A percentile compares a stretch with the other conserved stretches of the same genome.
Conservation (phyloP, 2,797 vertebrate genomes). For the Carcharodon carcharias region DNA sequence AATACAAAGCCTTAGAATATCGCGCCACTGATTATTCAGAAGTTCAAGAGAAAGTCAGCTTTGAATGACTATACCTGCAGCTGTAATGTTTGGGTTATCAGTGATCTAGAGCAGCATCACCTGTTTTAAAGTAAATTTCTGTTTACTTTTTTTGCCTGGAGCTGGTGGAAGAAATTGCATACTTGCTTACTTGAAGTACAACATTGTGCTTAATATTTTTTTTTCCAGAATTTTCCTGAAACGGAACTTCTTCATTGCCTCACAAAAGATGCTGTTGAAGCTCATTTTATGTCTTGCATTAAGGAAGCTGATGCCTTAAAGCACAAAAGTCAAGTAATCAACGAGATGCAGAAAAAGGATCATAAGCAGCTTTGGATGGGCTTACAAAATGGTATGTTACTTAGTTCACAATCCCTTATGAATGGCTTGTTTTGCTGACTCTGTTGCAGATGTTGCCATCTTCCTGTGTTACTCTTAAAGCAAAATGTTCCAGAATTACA, state of each 20-base stretch:
- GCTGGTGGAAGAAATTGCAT: not conserved
- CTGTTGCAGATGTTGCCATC: constrained; percentile 16
- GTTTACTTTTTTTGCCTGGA: not conserved
- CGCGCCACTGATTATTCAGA: not conserved
- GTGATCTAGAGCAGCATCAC: not conserved
- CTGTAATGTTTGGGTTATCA: not conserved
- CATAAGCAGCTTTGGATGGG: constrained; percentile 99
- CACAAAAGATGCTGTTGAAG: constrained; percentile 84
- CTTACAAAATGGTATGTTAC: constrained; percentile 82
- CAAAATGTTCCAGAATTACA: constrained; percentile 12
- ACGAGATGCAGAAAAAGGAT: constrained; percentile 99
- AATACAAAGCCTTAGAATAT: no score
- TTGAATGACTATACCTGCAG: not conserved
- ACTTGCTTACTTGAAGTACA: not conserved
- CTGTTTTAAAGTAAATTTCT: not conserved
- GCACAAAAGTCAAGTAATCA: constrained; percentile 96
- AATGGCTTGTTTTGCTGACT: not conserved
- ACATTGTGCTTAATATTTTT: not conserved
- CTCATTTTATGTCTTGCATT: constrained; percentile 96
- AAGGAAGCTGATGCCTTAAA: constrained; percentile 98
- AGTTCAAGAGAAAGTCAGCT: not conserved
- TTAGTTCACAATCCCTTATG: not conserved
- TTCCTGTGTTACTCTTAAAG: not conserved
- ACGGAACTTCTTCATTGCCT: constrained; percentile 86
- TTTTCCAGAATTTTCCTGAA: constrained; percentile 81